A percentile compares a stretch with the other conserved stretches of the same genome.
Evolutionary conservation across 2,888 invertebrate genomes (phyloP).

Genomic region (Crepidodera aurea): DNA sequence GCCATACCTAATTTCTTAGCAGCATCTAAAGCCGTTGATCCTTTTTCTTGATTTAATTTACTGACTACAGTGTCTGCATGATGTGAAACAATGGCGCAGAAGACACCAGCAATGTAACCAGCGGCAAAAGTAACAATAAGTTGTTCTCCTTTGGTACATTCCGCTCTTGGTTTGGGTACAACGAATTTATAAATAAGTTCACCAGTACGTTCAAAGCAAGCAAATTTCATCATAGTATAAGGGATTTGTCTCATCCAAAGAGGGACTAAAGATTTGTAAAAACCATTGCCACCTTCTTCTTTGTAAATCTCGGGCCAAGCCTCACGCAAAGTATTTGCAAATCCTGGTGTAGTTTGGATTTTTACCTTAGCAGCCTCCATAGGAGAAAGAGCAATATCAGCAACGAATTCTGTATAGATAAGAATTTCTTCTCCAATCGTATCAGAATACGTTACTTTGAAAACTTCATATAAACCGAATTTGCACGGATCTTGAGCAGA

Average conservation of each 20-base stretch:
- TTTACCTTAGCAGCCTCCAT: constrained; percentile 94
- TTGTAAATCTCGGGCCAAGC: constrained; percentile 89
- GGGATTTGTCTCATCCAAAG: constrained; percentile 99
- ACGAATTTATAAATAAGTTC: constrained; percentile 89
- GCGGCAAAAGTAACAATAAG: constrained; percentile 94
- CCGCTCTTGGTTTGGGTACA: constrained; percentile 92
- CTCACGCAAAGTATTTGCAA: constrained; percentile 85
- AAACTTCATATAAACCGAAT: constrained; percentile 96
- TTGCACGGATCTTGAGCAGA: constrained; percentile 96
- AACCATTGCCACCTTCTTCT: constrained; percentile 85
- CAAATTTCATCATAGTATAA: constrained; percentile 99
- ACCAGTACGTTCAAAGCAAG: constrained; percentile 97
- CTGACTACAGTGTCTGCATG: constrained; percentile 98
- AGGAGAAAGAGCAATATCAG: constrained; percentile 95
- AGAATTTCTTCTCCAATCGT: constrained; percentile 89
- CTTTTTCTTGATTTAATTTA: constrained; percentile 93
- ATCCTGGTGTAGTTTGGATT: constrained; percentile 96
- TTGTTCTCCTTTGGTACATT: constrained; percentile 94
- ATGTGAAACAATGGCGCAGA: constrained; percentile 98
- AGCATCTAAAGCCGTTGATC: constrained; percentile 76
- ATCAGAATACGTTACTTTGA: constrained; percentile 72
- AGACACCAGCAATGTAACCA: constrained; percentile 96
- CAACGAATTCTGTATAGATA: constrained; percentile 94
- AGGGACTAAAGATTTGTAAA: constrained; percentile 92
- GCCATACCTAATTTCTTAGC: constrained; percentile 78